Base-by-base conservation (phyloP, 2,797 vertebrate genomes). In the Acrocephalus scirpaceus region DNA sequence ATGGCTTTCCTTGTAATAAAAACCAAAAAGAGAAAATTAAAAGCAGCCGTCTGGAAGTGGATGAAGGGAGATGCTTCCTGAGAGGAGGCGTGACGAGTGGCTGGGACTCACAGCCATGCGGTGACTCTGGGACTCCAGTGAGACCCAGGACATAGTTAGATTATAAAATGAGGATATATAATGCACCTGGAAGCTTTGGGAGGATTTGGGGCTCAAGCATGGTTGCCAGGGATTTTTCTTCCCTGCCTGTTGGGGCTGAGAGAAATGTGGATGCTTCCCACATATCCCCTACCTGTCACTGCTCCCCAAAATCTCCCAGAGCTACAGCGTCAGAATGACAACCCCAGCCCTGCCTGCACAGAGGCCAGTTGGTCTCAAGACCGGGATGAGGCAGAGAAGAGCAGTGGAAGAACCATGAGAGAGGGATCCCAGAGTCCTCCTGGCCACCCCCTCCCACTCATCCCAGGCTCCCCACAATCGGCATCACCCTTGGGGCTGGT, bases 261-360 rank as follows among this genome's bases (percentile, higher is more conserved):
- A 97, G 98, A 97, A 98, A 98, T 95, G 95, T 84, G 97, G 97
- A 96, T 95, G 97, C 96, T 98, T 98, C 98, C 98, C 97, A 95
- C 96, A n/a, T 96, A 96, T 97, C 97, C 97, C 96, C 92, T 45
- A 75, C 38, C 56, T 64, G 26, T 22, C 13, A 25, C 50, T 69
- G 25, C 44, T 71, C 58, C 57, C 38, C 1, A 0, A 26, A 67
- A 67, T 18, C 27, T 82, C 21, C 47, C 0, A 0, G 47, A 40
- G 18, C 30, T 38, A 40, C 26, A 69, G 71, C 45, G 40, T 7
- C 11, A 10, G 48, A 30, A 34, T 44, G 50, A 53, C 5, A 14
- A 27, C 5, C n/a, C 27, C 57, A 74, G 50, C n/a, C 27, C 58
- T 51, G 53, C 25, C 20, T 21, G 16, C 40, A 44, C 0, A 0